Evolutionary conservation across 2,797 vertebrate species (phyloP).

Genomic region (Columba guinea): DNA sequence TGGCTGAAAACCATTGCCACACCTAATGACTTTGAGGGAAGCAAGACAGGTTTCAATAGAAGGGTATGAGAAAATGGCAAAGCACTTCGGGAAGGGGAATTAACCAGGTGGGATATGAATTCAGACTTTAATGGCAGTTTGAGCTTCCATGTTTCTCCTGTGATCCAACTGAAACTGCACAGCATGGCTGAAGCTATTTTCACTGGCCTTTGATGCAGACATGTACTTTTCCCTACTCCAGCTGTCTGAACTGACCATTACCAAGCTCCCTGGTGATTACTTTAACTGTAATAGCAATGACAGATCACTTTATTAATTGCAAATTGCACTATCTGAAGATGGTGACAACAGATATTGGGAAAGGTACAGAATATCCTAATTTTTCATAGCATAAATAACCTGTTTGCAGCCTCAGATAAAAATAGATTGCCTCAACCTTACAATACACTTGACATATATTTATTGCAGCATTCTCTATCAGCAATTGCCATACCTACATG

Average conservation of each 20-base stretch:
- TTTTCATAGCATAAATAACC: constrained; percentile 46
- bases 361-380: constrained; percentile 56
- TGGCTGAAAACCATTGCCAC: not conserved
- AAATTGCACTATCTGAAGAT: constrained; percentile 52
- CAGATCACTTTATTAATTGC: constrained; percentile 58
- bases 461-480: constrained; percentile 48
- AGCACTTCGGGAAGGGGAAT: not conserved
- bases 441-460: constrained; percentile 11
- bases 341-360: constrained; percentile 51
- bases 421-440: constrained; percentile 43
- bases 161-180: not conserved
- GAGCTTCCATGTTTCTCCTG: not conserved
- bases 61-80: not conserved
- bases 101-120: not conserved
- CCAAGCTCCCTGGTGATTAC: not conserved
- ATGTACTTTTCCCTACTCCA: accelerated
- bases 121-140: not conserved
- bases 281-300: constrained; percentile 24
- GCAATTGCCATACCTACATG: not conserved
- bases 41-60: not conserved
- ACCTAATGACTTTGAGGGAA: not conserved
- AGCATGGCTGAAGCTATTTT: not conserved
- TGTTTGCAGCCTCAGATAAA: constrained; percentile 48
- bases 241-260: not conserved
- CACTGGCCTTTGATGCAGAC: not conserved